A percentile compares a stretch with the other conserved stretches of the same genome.
Evolutionary conservation across 1,140 invertebrate genomes (phyloP).

Genomic region (Drosophila watanabei): DNA sequence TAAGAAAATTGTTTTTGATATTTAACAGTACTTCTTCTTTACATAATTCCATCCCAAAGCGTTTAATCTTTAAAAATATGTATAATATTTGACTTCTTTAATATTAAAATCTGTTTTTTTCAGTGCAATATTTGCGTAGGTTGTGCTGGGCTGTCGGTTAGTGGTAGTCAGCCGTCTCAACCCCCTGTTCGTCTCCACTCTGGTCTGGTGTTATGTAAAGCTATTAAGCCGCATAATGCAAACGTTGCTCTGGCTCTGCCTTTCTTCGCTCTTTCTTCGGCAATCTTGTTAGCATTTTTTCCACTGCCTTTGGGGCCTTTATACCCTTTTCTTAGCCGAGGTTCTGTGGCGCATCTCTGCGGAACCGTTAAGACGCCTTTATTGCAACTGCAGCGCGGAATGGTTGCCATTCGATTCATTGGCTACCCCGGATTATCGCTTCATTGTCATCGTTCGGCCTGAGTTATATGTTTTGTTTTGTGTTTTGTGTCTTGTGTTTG

Average conservation of each 20-base stretch:
- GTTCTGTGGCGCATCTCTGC: constrained; percentile 21
- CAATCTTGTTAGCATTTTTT: constrained; percentile 35
- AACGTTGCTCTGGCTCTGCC: constrained; percentile 33
- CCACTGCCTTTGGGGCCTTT: constrained; percentile 1
- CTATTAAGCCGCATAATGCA: constrained; percentile 69
- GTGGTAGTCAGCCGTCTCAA: constrained; percentile 12
- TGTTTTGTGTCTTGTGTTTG: constrained; percentile 43
- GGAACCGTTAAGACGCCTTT: constrained; percentile 69
- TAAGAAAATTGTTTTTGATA: too few species aligned
- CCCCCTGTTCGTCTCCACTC: constrained; percentile 41
- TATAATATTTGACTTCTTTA: neutral
- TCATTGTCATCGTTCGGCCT: constrained; percentile 41
- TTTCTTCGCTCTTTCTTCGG: constrained; percentile 31
- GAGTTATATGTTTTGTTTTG: constrained; percentile 40
- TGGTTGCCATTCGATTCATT: constrained; percentile 39
- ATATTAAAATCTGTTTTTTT: neutral
- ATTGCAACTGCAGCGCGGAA: constrained; percentile 36
- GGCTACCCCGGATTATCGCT: constrained; percentile 50
- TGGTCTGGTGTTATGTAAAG: constrained; percentile 75
- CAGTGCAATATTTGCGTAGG: constrained; percentile 43
- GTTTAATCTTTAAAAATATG: neutral
- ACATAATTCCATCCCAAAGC: neutral
- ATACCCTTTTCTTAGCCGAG: neutral
- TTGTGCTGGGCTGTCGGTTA: constrained; percentile 28
- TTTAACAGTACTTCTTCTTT: neutral